A percentile compares a stretch with the other conserved stretches of the same genome.
Evolutionary conservation across 2,113 vertebrate genomes (phyloP).

Genomic region (Illadopsis cleaveri): DNA sequence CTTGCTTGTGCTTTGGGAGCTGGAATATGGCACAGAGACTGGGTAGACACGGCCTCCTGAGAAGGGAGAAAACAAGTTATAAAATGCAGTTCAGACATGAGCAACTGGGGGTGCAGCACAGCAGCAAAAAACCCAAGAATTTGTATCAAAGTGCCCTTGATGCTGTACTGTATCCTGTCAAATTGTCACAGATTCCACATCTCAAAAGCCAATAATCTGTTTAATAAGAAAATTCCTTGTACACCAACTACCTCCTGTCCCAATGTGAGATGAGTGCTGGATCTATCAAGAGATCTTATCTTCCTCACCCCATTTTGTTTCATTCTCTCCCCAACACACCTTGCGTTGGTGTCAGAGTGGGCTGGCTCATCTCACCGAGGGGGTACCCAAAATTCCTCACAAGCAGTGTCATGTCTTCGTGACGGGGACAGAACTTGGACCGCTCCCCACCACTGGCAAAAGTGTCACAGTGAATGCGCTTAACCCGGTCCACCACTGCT

Average conservation of each 20-base stretch:
- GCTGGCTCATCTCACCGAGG: conserved; percentile 82
- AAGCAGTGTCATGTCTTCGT: conserved; percentile 97
- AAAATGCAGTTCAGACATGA: background rate
- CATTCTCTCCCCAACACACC: conserved; percentile 71
- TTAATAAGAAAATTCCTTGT: background rate
- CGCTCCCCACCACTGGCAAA: conserved; percentile 88
- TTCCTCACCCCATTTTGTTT: background rate
- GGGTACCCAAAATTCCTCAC: conserved; percentile 92
- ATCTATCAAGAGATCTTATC: background rate
- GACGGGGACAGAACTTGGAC: conserved; percentile 86
- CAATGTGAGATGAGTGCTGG: background rate
- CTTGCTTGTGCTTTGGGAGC: conserved; percentile 95
- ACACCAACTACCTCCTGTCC: background rate
- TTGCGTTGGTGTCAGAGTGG: conserved; percentile 82
- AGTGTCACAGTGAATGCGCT: conserved; percentile 90
- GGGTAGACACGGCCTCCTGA: conserved; percentile 94
- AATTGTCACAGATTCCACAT: background rate
- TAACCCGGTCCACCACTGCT: conserved; percentile 93
- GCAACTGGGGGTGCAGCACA: background rate
- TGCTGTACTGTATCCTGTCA: background rate
- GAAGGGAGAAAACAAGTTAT: background rate
- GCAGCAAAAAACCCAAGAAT: background rate
- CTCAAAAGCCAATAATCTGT: background rate
- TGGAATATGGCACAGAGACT: conserved; percentile 95
- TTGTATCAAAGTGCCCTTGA: background rate